These are phyloP conservation scores for Torymus auratus DNA, from an alignment of 2,888 invertebrate genomes.

Conservation along the genomic window DNA sequence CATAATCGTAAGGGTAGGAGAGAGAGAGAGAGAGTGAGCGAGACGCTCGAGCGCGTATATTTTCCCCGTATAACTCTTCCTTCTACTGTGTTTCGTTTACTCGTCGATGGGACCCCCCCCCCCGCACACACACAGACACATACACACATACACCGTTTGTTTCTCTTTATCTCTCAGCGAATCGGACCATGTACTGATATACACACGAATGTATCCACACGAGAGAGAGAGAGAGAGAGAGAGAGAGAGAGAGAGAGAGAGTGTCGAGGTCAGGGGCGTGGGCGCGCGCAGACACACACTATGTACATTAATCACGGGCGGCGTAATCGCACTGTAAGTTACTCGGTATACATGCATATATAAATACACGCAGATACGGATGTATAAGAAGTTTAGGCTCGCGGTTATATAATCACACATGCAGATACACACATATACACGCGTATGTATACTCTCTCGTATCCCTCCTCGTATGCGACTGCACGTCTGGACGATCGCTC, in stretches of 20 bases:
- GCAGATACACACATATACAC: background rate
- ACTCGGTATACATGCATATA: slow-evolving; percentile 10
- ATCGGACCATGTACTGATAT: slow-evolving; percentile 55
- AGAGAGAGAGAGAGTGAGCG: too few relatives aligned
- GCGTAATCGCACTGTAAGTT: slow-evolving; percentile 35
- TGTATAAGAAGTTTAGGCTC: slow-evolving; percentile 8
- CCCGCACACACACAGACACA: background rate
- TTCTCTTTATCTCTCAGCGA: slow-evolving; percentile 20
- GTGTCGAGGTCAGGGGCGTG: too few relatives aligned
- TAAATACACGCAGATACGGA: background rate
- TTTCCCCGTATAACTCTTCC: too few relatives aligned
- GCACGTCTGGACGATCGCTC: slow-evolving; percentile 13
- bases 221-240: background rate
- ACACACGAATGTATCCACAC: slow-evolving; percentile 38
- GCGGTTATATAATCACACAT: slow-evolving; percentile 1
- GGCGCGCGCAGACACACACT: slow-evolving; percentile 21
- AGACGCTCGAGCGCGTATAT: too few relatives aligned
- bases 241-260: too few relatives aligned
- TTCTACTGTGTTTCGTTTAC: too few relatives aligned
- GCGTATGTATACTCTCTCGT: background rate
- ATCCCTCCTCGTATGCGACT: background rate
- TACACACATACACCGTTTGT: background rate
- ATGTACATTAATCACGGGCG: slow-evolving; percentile 50
- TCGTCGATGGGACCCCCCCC: too few relatives aligned
- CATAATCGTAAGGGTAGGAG: too few relatives aligned